phyloP scores from a whole-genome alignment of 2,888 invertebrate genomes.

The Chrysotoxum bicinctum region DNA sequence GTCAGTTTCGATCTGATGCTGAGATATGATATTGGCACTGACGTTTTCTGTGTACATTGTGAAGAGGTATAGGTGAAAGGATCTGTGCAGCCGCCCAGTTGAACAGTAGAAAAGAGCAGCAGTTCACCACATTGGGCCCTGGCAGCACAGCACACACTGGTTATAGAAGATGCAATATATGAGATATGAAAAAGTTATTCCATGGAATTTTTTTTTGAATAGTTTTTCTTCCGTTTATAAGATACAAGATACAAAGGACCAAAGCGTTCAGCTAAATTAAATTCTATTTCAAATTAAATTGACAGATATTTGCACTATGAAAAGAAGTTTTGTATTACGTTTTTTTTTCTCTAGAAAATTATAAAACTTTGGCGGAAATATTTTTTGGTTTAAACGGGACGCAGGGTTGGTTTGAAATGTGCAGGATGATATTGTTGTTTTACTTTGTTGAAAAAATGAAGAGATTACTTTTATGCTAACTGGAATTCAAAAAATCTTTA shows the following conservation, averaged over 20 bases:
- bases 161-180: constrained; percentile 30
- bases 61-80: constrained; percentile 12
- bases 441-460: no score
- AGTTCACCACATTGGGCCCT: constrained; percentile 25
- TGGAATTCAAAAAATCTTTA: no score
- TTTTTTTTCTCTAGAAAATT: neutral
- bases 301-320: constrained; percentile 36
- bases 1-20: constrained; percentile 64
- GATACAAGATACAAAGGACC: neutral
- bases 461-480: no score
- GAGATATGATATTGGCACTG: constrained; percentile 63
- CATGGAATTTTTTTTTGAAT: neutral
- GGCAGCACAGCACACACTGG: neutral
- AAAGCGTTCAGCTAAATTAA: constrained; percentile 46
- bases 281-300: constrained; percentile 45
- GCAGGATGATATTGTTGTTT: no score
- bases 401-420: no score
- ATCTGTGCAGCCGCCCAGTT: no score
- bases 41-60: constrained; percentile 21
- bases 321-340: constrained; percentile 6
- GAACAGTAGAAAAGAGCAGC: constrained; percentile 13
- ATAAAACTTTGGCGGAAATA: neutral
- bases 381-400: no score
- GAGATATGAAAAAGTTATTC: constrained; percentile 38
- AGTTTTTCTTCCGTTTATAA: neutral